Percentiles rank a stretch among this genome's conserved stretches.
These are phyloP conservation scores for Amphipyra tragopoginis DNA, from an alignment of 2,888 invertebrate species.

Conservation along the genomic window DNA sequence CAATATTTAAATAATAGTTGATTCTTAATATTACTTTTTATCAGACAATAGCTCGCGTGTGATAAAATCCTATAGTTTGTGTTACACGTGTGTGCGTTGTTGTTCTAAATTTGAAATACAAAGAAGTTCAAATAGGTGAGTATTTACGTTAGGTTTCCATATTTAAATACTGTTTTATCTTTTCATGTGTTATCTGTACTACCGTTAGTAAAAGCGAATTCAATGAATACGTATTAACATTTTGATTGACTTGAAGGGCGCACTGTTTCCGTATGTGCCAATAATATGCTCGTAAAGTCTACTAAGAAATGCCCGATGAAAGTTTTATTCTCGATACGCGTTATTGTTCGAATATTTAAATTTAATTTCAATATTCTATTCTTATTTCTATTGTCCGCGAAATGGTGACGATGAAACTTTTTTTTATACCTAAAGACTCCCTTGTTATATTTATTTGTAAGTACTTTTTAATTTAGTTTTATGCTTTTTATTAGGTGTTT, in stretches of 20 bases:
- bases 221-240: constrained; percentile 36
- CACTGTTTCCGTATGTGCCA: constrained; percentile 42
- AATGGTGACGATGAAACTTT: too few species aligned
- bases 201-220: constrained; percentile 22
- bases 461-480: too few species aligned
- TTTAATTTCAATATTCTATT: too few species aligned
- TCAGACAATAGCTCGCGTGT: constrained; percentile 9
- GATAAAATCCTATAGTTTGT: constrained; percentile 7
- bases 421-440: too few species aligned
- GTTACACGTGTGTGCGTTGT: constrained; percentile 8
- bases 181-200: constrained; percentile 24
- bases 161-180: constrained; percentile 18
- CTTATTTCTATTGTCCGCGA: too few species aligned
- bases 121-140: constrained; percentile 35
- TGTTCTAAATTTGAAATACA: constrained; percentile 25
- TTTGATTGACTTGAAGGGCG: constrained; percentile 50
- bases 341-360: constrained; percentile 5
- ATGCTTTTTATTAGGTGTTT: too few species aligned
- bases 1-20: constrained; percentile 30
- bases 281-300: constrained; percentile 40
- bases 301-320: constrained; percentile 13
- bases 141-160: constrained; percentile 23
- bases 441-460: too few species aligned
- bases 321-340: constrained; percentile 5
- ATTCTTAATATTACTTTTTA: constrained; percentile 11